Evolutionary conservation across 2,888 invertebrate species (phyloP), one percentile per base, ranked within the genome.

Genomic region (Sympetrum striolatum): DNA sequence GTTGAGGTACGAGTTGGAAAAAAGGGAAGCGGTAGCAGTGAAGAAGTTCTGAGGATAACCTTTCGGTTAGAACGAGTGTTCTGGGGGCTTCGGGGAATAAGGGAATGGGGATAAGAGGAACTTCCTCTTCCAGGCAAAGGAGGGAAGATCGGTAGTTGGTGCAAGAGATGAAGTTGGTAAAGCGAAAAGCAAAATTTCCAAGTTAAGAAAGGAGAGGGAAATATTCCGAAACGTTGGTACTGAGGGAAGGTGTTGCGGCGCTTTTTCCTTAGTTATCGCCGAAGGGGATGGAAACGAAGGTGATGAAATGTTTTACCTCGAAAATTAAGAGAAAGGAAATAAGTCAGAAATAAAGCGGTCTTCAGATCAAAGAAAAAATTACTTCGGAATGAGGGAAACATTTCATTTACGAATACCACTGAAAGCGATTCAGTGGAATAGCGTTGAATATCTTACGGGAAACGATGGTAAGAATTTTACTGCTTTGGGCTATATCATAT

Each of bases 31-130:
- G 53, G 48, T 18, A 25, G 35, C 35, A 58, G 53, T 35, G 35
- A 22, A 58, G 53, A 82, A 58, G 48, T 82, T 82, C 25, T 64
- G 64, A 48, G 25, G 82, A 48, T 82, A 82, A 60, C 82, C 82
- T 82, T 82, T 82, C 58, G 48, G 58, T 58, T 60, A 82, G 82
- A 82, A 82, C 44, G 58, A 82, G 58, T 58, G 35, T 53, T 58
- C 35, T 18, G 58, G 80, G 22, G 80, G 80, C 82, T 60, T 18
- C 58, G 35, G 82, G 82, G 37, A 53, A 81, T 25, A 48, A 25
- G 58, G 82, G 53, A 53, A 15, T 5, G n/a, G 58, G 35, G 82
- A 58, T 60, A 60, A 22, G 82, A 22, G 22, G 58, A 82, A 82
- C 35, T 82, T 58, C 48, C 82, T 35, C 58, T 82, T 82, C 82